phyloP scores from a whole-genome alignment of 2,797 vertebrate genomes.

The Mormyrus proboscirostris region DNA sequence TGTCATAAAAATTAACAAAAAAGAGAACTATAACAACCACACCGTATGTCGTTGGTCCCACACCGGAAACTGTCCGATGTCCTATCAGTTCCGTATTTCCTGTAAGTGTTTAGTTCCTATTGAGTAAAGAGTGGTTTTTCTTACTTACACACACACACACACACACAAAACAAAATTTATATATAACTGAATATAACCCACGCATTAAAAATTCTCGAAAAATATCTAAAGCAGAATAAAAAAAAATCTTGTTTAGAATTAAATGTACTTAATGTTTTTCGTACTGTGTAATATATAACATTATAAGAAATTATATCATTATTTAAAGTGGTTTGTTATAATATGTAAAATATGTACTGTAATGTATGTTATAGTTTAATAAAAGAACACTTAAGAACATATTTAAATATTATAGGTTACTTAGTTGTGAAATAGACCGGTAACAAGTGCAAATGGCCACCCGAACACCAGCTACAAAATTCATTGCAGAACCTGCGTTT shows the following conservation, averaged over 20 bases:
- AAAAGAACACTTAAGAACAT: not conserved
- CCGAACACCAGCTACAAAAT: not conserved
- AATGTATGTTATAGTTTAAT: not conserved
- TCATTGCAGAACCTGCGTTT: not conserved
- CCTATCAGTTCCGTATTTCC: not conserved
- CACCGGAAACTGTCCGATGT: not conserved
- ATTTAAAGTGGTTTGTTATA: not conserved
- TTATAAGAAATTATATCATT: not conserved
- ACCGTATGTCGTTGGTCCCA: not conserved
- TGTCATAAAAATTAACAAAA: not conserved
- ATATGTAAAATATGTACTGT: not conserved
- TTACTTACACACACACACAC: too few relatives aligned
- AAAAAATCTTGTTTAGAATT: not conserved
- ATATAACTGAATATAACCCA: not conserved
- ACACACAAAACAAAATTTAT: not conserved
- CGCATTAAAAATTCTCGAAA: not conserved
- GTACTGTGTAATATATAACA: not conserved
- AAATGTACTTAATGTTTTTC: not conserved
- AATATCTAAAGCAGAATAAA: not conserved
- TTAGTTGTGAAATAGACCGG: not conserved
- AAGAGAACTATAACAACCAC: not conserved
- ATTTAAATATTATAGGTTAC: not conserved
- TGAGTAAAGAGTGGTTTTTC: not conserved
- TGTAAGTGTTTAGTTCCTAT: not conserved
- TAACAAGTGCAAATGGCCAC: not conserved